Percentiles rank a stretch among this genome's conserved stretches.
phyloP scores from a whole-genome alignment of 2,113 vertebrate genomes.

The Megaleporinus macrocephalus region DNA sequence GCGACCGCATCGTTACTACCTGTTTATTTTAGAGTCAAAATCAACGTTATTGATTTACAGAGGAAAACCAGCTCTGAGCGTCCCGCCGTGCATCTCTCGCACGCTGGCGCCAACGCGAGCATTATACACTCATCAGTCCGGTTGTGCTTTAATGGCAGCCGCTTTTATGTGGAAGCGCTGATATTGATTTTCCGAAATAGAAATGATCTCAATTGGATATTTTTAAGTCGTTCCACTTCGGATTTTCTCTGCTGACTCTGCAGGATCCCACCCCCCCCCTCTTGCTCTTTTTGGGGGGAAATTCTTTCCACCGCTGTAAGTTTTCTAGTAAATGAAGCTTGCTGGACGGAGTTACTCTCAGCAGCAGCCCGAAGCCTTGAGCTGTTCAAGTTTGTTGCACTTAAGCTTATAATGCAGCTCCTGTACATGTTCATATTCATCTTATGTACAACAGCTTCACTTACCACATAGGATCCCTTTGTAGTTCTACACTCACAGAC shows the following conservation, averaged over 20 bases:
- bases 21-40: conserved; percentile 34
- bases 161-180: conserved; percentile 44
- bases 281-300: not conserved
- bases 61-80: not conserved
- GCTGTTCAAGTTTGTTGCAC: not conserved
- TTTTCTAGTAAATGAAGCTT: conserved; percentile 40
- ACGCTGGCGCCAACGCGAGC: conserved; percentile 26
- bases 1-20: conserved; percentile 23
- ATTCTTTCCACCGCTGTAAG: conserved; percentile 43
- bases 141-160: not conserved
- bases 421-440: not conserved
- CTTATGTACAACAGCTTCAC: too few relatives aligned
- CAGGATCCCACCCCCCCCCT: conserved; percentile 20
- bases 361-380: not conserved
- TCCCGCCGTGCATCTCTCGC: conserved; percentile 14
- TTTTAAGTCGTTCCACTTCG: conserved; percentile 30
- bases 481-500: too few relatives aligned
- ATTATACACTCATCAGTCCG: not conserved
- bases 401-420: not conserved
- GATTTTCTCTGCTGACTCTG: conserved; percentile 42
- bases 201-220: conserved; percentile 42
- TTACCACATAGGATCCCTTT: too few relatives aligned
- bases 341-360: not conserved
- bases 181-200: conserved; percentile 45
- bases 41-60: conserved; percentile 30